Evolutionary conservation across 2,888 invertebrate species (phyloP).

Genomic region (Eupithecia subumbrata): DNA sequence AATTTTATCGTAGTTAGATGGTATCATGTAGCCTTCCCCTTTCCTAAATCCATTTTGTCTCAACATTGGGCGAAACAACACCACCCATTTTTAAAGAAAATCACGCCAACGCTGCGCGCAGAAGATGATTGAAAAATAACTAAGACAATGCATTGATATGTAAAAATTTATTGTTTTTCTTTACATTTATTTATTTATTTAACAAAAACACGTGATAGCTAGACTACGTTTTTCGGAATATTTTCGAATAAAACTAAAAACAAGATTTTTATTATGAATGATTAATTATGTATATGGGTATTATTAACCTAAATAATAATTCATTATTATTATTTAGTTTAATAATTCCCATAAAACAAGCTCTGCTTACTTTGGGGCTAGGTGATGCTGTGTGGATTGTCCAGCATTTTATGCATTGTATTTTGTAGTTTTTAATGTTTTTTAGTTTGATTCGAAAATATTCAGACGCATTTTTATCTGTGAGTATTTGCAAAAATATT

Average conservation of each 20-base stretch:
- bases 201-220: constrained; percentile 8
- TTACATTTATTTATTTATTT: constrained; percentile 4
- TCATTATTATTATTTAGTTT: background rate
- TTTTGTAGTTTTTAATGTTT: background rate
- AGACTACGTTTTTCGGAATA: background rate
- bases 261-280: background rate
- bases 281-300: too few species aligned
- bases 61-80: too few species aligned
- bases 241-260: background rate
- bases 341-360: background rate
- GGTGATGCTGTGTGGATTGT: background rate
- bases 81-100: too few species aligned
- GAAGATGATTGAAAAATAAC: too few species aligned
- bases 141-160: background rate
- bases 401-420: background rate
- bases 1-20: too few species aligned
- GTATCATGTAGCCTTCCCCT: too few species aligned
- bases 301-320: too few species aligned
- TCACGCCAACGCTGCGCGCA: too few species aligned
- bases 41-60: too few species aligned
- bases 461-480: background rate
- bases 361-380: background rate
- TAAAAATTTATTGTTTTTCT: constrained; percentile 9
- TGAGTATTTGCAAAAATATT: constrained; percentile 7
- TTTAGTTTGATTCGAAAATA: background rate